Evolutionary conservation across 1,140 invertebrate species (phyloP).

Genomic region (Solen grandis): DNA sequence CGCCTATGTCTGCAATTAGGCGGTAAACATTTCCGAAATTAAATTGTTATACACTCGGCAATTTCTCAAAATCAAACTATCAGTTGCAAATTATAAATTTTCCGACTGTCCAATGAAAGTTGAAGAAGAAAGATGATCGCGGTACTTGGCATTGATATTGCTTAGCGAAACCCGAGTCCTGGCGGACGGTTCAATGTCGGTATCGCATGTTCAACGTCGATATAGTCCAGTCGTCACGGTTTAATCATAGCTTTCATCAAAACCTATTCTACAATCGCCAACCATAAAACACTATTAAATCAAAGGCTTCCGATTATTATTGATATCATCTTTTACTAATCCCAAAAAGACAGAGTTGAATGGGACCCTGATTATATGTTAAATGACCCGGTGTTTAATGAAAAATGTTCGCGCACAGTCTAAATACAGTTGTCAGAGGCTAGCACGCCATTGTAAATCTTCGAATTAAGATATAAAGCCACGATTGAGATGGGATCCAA

Average conservation of each 20-base stretch:
- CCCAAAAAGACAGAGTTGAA: conserved; percentile 31
- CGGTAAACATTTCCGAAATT: neutral
- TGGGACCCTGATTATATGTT: conserved; percentile 37
- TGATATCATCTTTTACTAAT: conserved; percentile 55
- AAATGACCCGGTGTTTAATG: conserved; percentile 40
- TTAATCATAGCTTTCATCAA: conserved; percentile 46
- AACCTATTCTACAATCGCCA: conserved; percentile 18
- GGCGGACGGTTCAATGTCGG: conserved; percentile 10
- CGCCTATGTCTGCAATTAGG: too few relatives aligned
- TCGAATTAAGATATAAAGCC: conserved; percentile 50
- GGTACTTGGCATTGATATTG: neutral
- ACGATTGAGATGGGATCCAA: conserved; percentile 15
- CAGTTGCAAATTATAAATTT: neutral
- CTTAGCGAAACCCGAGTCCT: neutral
- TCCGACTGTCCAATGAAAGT: neutral
- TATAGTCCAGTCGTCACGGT: conserved; percentile 19
- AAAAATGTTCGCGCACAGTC: conserved; percentile 44
- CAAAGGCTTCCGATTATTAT: conserved; percentile 32
- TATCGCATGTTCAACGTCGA: conserved; percentile 38
- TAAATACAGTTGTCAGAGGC: conserved; percentile 30
- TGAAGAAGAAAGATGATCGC: neutral
- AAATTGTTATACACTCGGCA: conserved; percentile 6
- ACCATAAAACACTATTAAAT: conserved; percentile 53
- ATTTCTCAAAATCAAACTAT: conserved; percentile 20
- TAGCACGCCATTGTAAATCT: conserved; percentile 44